Evolutionary conservation across 2,888 invertebrate genomes (phyloP), one percentile per base, ranked within the genome.

Genomic region (Acronicta leporina): DNA sequence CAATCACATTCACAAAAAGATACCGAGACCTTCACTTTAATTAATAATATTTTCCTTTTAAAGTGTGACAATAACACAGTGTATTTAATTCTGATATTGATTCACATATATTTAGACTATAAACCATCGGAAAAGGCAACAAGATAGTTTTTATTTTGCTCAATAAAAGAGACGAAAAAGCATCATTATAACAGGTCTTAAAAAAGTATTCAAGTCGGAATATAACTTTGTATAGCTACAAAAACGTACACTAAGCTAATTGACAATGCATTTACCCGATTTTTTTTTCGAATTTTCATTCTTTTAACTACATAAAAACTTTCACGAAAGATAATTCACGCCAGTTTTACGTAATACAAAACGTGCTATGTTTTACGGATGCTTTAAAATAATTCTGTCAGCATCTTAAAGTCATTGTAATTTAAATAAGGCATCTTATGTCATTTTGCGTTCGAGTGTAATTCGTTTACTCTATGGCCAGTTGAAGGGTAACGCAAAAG

Each of bases 401-500:
- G 16, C 14, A 67, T 51, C 27, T 51, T 47, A 47, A 35, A 58
- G 50, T 47, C n/a, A 46, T 67, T 64, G 64, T 43, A 9, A 67
- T 50, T 59, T 42, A 27, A 40, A 47, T 47, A 27, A 47, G 0
- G n/a, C 11, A 5, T n/a, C 11, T 64, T 50, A 51, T 42, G 42
- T 67, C 33, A 67, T 20, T 40, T 41, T 5, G 49, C 40, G 40
- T 63, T 38, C 7, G 7, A 11, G 9, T 15, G 2, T 20, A 20
- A 43, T 44, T 8, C 20, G 25, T 20, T 13, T 13, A 30, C 15
- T 14, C 41, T 7, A 13, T 49, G 5, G 16, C 11, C 5, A 9
- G 6, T 20, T 35, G 1, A 40, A 47, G 8, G 3, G 35, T 65
- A 46, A 14, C 11, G 48, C 13, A 49, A 47, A 47, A 63, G n/a